Evolutionary conservation across 2,797 vertebrate genomes (phyloP).

Genomic region (Carduelis carduelis): DNA sequence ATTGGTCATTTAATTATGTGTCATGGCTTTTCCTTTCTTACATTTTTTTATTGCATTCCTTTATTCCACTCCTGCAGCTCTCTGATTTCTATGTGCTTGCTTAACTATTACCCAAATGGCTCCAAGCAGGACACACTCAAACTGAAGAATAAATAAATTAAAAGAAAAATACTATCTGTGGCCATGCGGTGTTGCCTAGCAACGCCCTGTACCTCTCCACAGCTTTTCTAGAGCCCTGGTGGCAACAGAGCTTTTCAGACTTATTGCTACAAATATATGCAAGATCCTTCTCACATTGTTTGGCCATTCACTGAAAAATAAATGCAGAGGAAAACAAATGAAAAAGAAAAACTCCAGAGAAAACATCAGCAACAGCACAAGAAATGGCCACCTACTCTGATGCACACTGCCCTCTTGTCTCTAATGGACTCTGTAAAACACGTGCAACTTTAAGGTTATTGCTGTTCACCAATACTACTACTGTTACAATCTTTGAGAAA

Average conservation of each 20-base stretch:
- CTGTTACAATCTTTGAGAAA: neutral
- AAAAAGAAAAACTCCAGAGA: constrained; percentile 1
- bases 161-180: constrained; percentile 57
- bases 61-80: constrained; percentile 31
- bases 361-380: neutral
- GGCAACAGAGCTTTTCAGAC: constrained; percentile 23
- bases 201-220: constrained; percentile 7
- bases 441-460: accelerated
- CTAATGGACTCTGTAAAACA: neutral
- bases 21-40: neutral
- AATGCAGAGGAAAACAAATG: constrained; percentile 17
- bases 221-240: constrained; percentile 37
- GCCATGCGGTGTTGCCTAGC: constrained; percentile 36
- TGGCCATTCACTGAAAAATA: neutral
- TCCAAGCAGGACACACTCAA: constrained; percentile 60
- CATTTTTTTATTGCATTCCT: constrained; percentile 4
- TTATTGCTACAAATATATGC: constrained; percentile 27
- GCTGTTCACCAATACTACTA: neutral
- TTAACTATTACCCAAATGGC: constrained; percentile 62
- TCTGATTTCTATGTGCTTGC: constrained; percentile 45
- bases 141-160: constrained; percentile 61
- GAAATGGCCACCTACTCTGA: neutral
- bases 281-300: constrained; percentile 24
- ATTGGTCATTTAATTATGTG: neutral
- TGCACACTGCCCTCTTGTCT: accelerated